Base-by-base conservation (phyloP, 2,113 vertebrate genomes). In the Daubentonia madagascariensis region DNA sequence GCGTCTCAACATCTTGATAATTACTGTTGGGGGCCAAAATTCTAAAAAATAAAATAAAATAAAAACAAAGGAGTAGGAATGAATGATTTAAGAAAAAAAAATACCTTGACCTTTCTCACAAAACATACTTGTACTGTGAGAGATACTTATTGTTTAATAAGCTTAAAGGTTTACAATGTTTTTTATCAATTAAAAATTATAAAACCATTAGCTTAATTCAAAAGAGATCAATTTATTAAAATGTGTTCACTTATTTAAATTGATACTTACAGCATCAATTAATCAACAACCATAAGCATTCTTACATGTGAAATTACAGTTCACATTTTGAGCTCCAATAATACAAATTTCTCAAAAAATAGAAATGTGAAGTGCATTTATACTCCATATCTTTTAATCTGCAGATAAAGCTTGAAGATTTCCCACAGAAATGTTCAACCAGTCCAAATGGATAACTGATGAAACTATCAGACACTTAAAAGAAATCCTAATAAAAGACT, bases 1-100 rank as follows among this genome's bases (percentile, higher is more conserved):
- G 99, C 0, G 97, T 97, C 98, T 99, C 99, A 92, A 99, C 98
- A 94, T 99, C 99, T 76, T 99, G 98, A 98, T 99, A 98, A 97
- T 98, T 98, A 63, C 99, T 98, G 68, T 98, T 98, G n/a, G 99
- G 99, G 35, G 98, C 98, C 98, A 99, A 98, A 97, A 99, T 97
- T 98, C 99, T 99, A 97, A 94, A 98, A 97, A 97, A 97, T 65
- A 96, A 89, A 94, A 96, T 35, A 80, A 43, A 94, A 97, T 30
- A 80, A 45, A 97, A 91, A 63, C 72, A 93, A 91, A 96, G 8
- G 10, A 57, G 16, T 30, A 10, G 23, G 59, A 88, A 94, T 92
- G 22, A 95, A 94, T 80, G 48, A 73, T 94, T 93, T 90, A 92
- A 93, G 18, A 95, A 91, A 97, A 96, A 61, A 43, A 37, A 97